Evolutionary conservation across 2,888 invertebrate genomes (phyloP).

Genomic region (Tenthredo distinguenda): DNA sequence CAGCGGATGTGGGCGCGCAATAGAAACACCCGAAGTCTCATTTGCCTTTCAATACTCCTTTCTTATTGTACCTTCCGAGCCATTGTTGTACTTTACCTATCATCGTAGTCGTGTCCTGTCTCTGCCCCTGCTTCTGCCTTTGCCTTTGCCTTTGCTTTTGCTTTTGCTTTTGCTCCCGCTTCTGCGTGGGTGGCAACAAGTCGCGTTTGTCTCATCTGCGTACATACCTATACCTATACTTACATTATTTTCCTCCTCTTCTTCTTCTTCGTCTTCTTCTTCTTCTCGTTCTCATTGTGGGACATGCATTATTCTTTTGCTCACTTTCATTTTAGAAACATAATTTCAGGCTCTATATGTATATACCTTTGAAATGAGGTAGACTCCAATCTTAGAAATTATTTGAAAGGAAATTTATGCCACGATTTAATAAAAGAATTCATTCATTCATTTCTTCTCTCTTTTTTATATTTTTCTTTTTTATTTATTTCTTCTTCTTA

Average conservation of each 20-base stretch:
- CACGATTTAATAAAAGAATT: constrained; percentile 32
- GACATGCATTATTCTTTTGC: constrained; percentile 33
- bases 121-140: constrained; percentile 28
- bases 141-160: constrained; percentile 54
- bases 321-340: constrained; percentile 32
- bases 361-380: background rate
- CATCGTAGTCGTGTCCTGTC: constrained; percentile 24
- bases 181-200: constrained; percentile 65
- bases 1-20: constrained; percentile 68
- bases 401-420: constrained; percentile 21
- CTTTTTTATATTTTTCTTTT: background rate
- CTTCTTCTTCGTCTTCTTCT: background rate
- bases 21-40: constrained; percentile 65
- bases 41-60: constrained; percentile 68
- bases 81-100: constrained; percentile 62
- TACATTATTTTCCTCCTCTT: background rate
- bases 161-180: constrained; percentile 58
- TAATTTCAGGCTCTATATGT: constrained; percentile 8
- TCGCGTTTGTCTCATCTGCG: constrained; percentile 45
- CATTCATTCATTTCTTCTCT: background rate
- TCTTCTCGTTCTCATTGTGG: background rate
- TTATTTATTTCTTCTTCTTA: background rate
- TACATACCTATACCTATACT: constrained; percentile 6
- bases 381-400: constrained; percentile 21
- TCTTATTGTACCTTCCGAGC: constrained; percentile 61